Percentiles rank a stretch among this genome's conserved stretches.
Conservation (phyloP, 1,140 invertebrate genomes). For the Drosophila lini region DNA sequence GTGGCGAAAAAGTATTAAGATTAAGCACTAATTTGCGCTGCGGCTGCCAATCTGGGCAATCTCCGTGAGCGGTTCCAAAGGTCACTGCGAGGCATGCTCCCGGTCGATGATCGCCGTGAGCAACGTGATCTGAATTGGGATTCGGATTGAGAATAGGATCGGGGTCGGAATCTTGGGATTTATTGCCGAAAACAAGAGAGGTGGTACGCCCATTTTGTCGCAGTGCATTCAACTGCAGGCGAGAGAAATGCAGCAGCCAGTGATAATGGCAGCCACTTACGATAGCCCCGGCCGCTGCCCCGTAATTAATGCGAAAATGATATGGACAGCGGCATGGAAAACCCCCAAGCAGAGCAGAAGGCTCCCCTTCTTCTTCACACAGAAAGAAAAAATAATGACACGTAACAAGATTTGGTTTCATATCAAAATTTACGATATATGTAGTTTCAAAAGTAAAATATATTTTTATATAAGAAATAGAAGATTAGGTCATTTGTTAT, state of each 20-base stretch:
- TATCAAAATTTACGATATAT: neutral
- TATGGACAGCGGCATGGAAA: constrained; percentile 62
- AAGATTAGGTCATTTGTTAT: neutral
- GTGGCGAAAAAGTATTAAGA: constrained; percentile 42
- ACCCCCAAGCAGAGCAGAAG: constrained; percentile 58
- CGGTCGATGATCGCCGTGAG: constrained; percentile 54
- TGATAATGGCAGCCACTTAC: constrained; percentile 56
- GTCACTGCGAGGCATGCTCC: constrained; percentile 62
- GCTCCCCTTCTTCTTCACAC: constrained; percentile 2
- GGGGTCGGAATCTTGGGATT: constrained; percentile 11
- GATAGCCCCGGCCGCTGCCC: constrained; percentile 50
- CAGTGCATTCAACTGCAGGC: constrained; percentile 69
- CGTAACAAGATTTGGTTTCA: neutral
- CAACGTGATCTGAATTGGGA: constrained; percentile 33
- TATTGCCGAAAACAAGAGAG: constrained; percentile 35
- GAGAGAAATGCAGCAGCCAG: constrained; percentile 41
- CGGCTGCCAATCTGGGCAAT: constrained; percentile 58
- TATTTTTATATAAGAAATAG: neutral
- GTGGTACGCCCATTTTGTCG: constrained; percentile 26
- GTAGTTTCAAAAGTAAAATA: neutral
- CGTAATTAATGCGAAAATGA: constrained; percentile 60
- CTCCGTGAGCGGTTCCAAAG: constrained; percentile 70
- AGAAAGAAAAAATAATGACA: constrained; percentile 4
- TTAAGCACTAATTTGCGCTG: constrained; percentile 46
- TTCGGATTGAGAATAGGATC: neutral